A percentile compares a stretch with the other conserved stretches of the same genome.
These are phyloP conservation scores for Vicugna pacos DNA, from an alignment of 2,113 vertebrate genomes.

Conservation along the genomic window DNA sequence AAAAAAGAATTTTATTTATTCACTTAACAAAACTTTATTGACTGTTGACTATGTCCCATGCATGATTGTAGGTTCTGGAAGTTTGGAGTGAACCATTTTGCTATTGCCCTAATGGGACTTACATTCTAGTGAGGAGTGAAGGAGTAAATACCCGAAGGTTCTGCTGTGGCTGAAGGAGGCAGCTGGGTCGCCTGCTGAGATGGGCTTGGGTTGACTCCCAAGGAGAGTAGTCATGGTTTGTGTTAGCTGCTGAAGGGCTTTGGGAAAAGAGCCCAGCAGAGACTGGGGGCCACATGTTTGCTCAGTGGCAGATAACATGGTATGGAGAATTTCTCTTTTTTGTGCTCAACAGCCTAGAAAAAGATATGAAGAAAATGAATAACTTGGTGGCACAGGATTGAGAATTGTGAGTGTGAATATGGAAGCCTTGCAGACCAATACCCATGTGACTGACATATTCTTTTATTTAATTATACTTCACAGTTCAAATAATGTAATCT, in stretches of 20 bases:
- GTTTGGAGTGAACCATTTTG: neutral
- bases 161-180: neutral
- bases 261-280: neutral
- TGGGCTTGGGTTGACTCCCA: neutral
- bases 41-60: neutral
- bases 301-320: neutral
- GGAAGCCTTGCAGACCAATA: neutral
- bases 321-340: neutral
- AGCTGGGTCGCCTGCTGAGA: neutral
- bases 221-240: neutral
- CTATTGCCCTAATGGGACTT: neutral
- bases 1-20: neutral
- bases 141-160: neutral
- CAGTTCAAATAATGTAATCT: neutral
- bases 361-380: neutral
- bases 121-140: neutral
- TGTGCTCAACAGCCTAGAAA: neutral
- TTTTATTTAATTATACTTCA: conserved; percentile 35
- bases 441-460: neutral
- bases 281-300: neutral
- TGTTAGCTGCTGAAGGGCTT: neutral
- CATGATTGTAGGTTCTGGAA: neutral
- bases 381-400: neutral
- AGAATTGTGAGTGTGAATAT: neutral
- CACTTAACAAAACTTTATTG: neutral